Base-by-base conservation (phyloP, 1,140 invertebrate species). In the Anastrepha obliqua region DNA sequence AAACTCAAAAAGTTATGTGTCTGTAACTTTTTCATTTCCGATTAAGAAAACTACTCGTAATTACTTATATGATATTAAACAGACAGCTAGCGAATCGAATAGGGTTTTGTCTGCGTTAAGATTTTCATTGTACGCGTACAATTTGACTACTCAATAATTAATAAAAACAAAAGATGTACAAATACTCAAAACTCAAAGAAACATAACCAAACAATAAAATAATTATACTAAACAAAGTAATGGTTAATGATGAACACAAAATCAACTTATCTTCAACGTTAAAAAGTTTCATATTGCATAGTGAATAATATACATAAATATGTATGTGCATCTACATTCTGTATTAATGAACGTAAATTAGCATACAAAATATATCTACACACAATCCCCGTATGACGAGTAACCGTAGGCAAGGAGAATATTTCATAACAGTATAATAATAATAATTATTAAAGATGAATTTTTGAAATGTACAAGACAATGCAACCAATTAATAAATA, bases 391-490 rank as follows among this genome's bases (percentile, higher is more conserved):
- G 3, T 55, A 42, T 2, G 51, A 81, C 47, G 74, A 81, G 20
- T n/a, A 8, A 81, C 1, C 20, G 74, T 55, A 55, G 47, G 55
- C 7, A 55, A 29, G 8, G 9, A 81, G 55, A 42, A 81, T 81
- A 55, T 81, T 81, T 51, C 74, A 55, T 55, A 81, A 81, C n/a
- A 81, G 55, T 55, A 55, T 81, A 62, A 4, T 17, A 62, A 62
- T 5, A 81, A 39, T 58, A 8, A 55, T 55, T 81, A 29, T 29
- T 39, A 67, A 67, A 29, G 17, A 81, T 81, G 74, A 81, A 55
- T 81, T 81, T 81, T 81, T 81, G 74, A 81, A 81, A 81, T 81
- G 74, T 81, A 81, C 74, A 81, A 81, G 74, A 55, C 70, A 74
- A 74, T 47, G 44, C 70, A 74, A 74, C 74, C 74, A 44, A 81